Percentiles rank a stretch among this genome's conserved stretches.
Evolutionary conservation across 1,140 invertebrate species (phyloP).

Genomic region (Musca vetustissima): DNA sequence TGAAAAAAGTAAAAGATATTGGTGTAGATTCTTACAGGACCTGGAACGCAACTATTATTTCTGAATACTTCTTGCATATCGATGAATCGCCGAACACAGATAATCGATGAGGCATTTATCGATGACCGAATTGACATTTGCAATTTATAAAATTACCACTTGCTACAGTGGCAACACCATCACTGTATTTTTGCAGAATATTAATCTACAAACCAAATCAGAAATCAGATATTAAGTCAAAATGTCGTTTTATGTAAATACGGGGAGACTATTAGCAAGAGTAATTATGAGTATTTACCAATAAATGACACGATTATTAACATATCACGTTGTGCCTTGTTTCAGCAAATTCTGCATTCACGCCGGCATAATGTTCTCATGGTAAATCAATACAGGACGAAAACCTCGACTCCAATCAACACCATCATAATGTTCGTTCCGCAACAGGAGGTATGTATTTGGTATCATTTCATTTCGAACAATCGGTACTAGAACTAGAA

Average conservation of each 20-base stretch:
- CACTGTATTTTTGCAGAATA: background rate
- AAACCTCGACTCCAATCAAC: slow-evolving; percentile 80
- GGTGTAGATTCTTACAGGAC: no score
- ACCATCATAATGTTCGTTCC: slow-evolving; percentile 97
- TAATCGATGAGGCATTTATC: no score
- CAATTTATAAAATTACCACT: no score
- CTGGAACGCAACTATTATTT: no score
- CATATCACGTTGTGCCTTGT: no score
- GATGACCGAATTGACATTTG: no score
- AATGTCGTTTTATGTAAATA: slow-evolving; percentile 16
- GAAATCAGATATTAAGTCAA: background rate
- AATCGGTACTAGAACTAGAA: background rate
- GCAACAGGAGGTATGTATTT: slow-evolving; percentile 91
- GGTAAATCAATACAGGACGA: slow-evolving; percentile 36
- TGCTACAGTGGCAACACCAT: no score
- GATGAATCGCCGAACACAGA: no score
- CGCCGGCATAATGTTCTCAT: slow-evolving; percentile 8
- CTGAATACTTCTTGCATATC: no score
- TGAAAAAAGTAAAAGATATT: no score
- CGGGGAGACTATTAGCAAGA: background rate
- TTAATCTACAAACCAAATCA: background rate
- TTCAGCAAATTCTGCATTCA: slow-evolving; percentile 3
- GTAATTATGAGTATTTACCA: background rate
- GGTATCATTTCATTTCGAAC: background rate
- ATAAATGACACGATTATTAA: background rate